phyloP scores from a whole-genome alignment of 1,140 invertebrate genomes.

The Drosophila insularis region DNA sequence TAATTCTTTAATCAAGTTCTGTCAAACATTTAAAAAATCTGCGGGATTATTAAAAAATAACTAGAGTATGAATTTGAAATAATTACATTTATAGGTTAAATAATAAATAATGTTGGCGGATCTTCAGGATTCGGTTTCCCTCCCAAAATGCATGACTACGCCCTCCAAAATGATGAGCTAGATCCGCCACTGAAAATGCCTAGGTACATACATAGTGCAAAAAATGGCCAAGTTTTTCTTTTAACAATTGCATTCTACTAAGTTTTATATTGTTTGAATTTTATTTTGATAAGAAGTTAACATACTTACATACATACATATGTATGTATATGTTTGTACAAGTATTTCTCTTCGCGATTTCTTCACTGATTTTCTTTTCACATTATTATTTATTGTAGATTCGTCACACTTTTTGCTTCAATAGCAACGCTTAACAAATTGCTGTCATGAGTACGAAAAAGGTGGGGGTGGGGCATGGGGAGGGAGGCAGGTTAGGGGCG shows the following conservation, averaged over 20 bases:
- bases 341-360: constrained; percentile 7
- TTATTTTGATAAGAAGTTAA: background rate
- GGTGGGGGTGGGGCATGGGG: constrained; percentile 16
- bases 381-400: constrained; percentile 56
- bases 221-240: background rate
- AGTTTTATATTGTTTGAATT: background rate
- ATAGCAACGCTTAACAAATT: constrained; percentile 66
- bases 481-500: background rate
- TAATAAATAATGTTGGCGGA: too few relatives aligned
- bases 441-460: constrained; percentile 15
- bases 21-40: too few relatives aligned
- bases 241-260: background rate
- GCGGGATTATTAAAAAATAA: too few relatives aligned
- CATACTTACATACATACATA: background rate
- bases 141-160: too few relatives aligned
- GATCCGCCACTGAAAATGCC: too few relatives aligned
- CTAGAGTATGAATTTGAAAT: too few relatives aligned
- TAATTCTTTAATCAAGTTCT: too few relatives aligned
- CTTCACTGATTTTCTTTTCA: constrained; percentile 27
- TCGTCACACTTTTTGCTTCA: constrained; percentile 71
- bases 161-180: too few relatives aligned
- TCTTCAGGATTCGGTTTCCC: too few relatives aligned
- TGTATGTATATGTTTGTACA: background rate
- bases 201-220: too few relatives aligned
- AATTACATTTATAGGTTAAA: too few relatives aligned